These are phyloP conservation scores for Felis catus DNA, from an alignment of 2,113 vertebrate species.

Conservation along the genomic window DNA sequence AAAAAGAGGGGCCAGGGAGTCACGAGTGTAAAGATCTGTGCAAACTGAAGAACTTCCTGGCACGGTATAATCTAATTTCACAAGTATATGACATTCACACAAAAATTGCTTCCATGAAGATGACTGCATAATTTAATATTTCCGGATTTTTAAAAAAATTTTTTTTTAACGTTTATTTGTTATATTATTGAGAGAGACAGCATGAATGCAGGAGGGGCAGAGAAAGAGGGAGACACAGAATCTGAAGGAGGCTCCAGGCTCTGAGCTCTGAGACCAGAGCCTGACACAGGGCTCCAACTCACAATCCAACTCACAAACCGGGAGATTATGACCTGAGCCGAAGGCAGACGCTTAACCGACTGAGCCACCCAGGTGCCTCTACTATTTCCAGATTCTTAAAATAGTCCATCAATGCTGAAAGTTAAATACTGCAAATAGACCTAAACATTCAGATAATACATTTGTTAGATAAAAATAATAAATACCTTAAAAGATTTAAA, in stretches of 20 bases:
- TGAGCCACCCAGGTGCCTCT: too few species aligned
- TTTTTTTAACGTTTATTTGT: too few species aligned
- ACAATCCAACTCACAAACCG: too few species aligned
- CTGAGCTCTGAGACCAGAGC: too few species aligned
- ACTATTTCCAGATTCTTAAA: slow-evolving; percentile 21
- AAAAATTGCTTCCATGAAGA: slow-evolving; percentile 16
- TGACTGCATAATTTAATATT: background rate
- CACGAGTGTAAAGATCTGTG: background rate
- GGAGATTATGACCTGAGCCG: too few species aligned
- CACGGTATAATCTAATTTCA: background rate
- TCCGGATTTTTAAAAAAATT: background rate
- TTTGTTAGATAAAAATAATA: slow-evolving; percentile 18
- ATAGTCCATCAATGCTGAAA: background rate
- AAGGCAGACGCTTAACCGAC: too few species aligned
- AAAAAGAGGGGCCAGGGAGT: background rate
- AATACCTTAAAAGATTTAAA: background rate
- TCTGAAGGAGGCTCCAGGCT: too few species aligned
- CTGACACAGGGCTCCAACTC: too few species aligned
- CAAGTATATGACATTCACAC: background rate
- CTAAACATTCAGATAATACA: background rate
- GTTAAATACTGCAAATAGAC: background rate
- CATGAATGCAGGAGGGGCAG: too few species aligned
- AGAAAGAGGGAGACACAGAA: too few species aligned
- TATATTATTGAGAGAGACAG: too few species aligned
- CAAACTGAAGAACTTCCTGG: slow-evolving; percentile 7